Evolutionary conservation across 2,888 invertebrate genomes (phyloP).

Genomic region (Drosophila neotestacea): DNA sequence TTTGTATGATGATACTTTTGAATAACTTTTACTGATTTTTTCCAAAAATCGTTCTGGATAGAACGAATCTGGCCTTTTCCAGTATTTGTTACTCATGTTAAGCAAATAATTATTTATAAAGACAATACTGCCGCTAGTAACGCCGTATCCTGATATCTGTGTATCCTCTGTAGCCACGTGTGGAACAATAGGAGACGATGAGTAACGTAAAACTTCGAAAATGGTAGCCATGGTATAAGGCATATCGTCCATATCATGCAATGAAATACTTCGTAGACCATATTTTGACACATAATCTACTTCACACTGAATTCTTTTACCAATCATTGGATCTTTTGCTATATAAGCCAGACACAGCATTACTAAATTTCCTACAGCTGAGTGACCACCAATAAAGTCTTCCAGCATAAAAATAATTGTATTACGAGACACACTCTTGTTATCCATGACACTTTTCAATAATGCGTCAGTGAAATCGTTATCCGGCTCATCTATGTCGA

Average conservation of each 20-base stretch:
- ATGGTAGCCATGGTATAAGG: conserved; percentile 94
- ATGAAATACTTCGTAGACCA: conserved; percentile 86
- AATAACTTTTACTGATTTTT: conserved; percentile 41
- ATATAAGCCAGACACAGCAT: conserved; percentile 91
- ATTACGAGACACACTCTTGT: conserved; percentile 89
- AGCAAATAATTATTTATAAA: conserved; percentile 94
- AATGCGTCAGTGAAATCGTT: conserved; percentile 93
- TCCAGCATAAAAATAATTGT: conserved; percentile 93
- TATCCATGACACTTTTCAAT: conserved; percentile 89
- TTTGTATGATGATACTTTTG: not conserved
- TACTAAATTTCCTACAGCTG: conserved; percentile 93
- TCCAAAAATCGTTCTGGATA: conserved; percentile 91
- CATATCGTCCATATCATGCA: conserved; percentile 89
- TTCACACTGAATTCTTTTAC: conserved; percentile 89
- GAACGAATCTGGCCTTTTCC: conserved; percentile 90
- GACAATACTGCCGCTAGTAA: conserved; percentile 92
- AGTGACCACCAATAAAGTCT: conserved; percentile 95
- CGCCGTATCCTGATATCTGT: conserved; percentile 89
- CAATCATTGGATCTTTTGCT: conserved; percentile 89
- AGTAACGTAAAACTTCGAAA: conserved; percentile 91
- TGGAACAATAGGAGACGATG: conserved; percentile 95
- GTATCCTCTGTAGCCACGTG: conserved; percentile 93
- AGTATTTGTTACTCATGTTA: conserved; percentile 90
- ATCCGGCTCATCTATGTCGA: conserved; percentile 88
- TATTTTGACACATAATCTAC: conserved; percentile 87